Base-by-base conservation (phyloP, 2,797 vertebrate species). In the Ambastaia sidthimunki region DNA sequence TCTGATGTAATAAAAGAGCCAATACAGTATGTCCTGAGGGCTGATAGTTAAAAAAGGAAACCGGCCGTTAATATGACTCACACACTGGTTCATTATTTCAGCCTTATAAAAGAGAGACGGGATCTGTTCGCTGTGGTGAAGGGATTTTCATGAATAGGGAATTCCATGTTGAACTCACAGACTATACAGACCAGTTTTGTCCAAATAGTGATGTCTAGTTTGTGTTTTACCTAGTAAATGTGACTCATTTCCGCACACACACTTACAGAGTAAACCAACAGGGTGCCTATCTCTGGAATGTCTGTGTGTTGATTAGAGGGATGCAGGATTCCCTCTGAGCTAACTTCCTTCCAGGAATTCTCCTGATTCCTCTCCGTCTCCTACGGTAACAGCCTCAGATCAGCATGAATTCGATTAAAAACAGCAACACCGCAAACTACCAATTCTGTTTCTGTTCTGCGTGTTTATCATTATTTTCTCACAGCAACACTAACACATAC, bases 281-380 rank as follows among this genome's bases (percentile, higher is more conserved):
- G 73, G 59, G 65, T 69, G 75, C 62, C 55, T 81, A 41, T 11
- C 55, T 60, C 25, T 57, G 74, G 80, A 82, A 82, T 71, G 66
- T 67, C 37, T 76, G 31, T 78, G 57, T 77, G 79, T 47, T 65
- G 68, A 72, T 81, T 66, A 82, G 48, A 71, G 63, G 73, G 50
- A 23, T 75, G 23, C 9, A 57, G 60, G 52, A 65, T 71, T 72
- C 37, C 16, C 65, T 63, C 48, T 1, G 66, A 44, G 74, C 73
- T 74, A 78, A 71, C 62, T 76, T 82, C 72, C 73, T 76, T 79
- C 54, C 41, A 72, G 67, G 79, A 84, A 81, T 37, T 55, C 21
- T 52, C 44, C 62, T 25, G 66, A 84, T 74, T 69, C 75, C 59
- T 28, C 41, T 65, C 37, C 2, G 31, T 80, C 79, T 85, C 62